phyloP scores from a whole-genome alignment of 2,888 invertebrate species.

The Selenia dentaria region DNA sequence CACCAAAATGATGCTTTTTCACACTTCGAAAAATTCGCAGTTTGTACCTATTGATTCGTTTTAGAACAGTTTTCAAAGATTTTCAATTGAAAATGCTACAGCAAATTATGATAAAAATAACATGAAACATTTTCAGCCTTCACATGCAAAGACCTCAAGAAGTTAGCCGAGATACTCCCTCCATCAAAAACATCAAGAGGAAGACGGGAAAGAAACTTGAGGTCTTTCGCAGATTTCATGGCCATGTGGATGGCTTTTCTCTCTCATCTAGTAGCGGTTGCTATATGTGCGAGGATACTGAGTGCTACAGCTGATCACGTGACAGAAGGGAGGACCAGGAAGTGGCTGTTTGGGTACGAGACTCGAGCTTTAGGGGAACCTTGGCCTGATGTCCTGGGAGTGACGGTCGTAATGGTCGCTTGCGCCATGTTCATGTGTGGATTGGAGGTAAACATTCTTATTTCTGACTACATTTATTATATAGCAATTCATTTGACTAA shows the following conservation, averaged over 20 bases:
- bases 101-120: too few relatives aligned
- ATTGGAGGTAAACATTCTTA: constrained; percentile 61
- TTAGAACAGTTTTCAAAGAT: too few relatives aligned
- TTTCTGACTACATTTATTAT: background rate
- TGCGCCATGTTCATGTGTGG: constrained; percentile 87
- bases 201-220: constrained; percentile 72
- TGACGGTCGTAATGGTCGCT: constrained; percentile 85
- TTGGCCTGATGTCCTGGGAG: constrained; percentile 87
- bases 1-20: too few relatives aligned
- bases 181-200: constrained; percentile 66
- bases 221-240: constrained; percentile 83
- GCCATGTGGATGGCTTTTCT: constrained; percentile 86
- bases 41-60: too few relatives aligned
- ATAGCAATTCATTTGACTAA: constrained; percentile 3
- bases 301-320: constrained; percentile 87
- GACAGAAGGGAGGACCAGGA: constrained; percentile 83
- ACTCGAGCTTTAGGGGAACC: constrained; percentile 85
- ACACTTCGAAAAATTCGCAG: too few relatives aligned
- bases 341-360: constrained; percentile 85
- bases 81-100: too few relatives aligned
- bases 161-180: constrained; percentile 66
- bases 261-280: constrained; percentile 84
- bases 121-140: constrained; percentile 54
- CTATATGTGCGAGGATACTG: constrained; percentile 85
- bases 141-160: constrained; percentile 69